A percentile compares a stretch with the other conserved stretches of the same genome.
Conservation (phyloP, 2,797 vertebrate species). For the Enteromius mattozi region DNA sequence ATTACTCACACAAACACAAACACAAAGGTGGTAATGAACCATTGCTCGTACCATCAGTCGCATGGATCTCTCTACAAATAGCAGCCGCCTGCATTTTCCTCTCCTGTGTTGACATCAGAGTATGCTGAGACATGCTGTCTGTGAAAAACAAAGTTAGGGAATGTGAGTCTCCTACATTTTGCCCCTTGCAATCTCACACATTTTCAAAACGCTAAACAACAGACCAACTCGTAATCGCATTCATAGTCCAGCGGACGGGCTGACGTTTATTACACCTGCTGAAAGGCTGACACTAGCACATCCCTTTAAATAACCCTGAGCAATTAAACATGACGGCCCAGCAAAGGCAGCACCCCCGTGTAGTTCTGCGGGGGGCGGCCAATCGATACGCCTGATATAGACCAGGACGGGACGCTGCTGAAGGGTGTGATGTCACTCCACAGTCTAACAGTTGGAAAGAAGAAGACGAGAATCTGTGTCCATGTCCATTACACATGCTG, state of each 20-base stretch:
- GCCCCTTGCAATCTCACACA: background rate
- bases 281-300: constrained; percentile 77
- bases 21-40: background rate
- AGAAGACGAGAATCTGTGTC: constrained; percentile 25
- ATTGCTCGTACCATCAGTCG: constrained; percentile 79
- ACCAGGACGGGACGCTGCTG: constrained; percentile 59
- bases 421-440: constrained; percentile 62
- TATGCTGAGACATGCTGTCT: constrained; percentile 87
- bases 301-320: constrained; percentile 80
- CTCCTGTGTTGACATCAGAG: constrained; percentile 85
- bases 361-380: constrained; percentile 64
- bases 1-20: background rate
- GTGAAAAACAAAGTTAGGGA: constrained; percentile 63
- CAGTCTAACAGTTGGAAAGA: constrained; percentile 30
- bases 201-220: constrained; percentile 28
- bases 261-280: constrained; percentile 67
- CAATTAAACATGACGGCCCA: constrained; percentile 70
- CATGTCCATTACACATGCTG: background rate
- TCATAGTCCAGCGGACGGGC: constrained; percentile 52
- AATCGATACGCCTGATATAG: constrained; percentile 73
- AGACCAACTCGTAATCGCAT: constrained; percentile 32
- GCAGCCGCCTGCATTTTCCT: constrained; percentile 90
- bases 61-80: constrained; percentile 91
- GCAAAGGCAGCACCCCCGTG: constrained; percentile 67
- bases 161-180: constrained; percentile 55